A percentile compares a stretch with the other conserved stretches of the same genome.
phyloP scores from a whole-genome alignment of 2,113 vertebrate species.

The Nanger granti region DNA sequence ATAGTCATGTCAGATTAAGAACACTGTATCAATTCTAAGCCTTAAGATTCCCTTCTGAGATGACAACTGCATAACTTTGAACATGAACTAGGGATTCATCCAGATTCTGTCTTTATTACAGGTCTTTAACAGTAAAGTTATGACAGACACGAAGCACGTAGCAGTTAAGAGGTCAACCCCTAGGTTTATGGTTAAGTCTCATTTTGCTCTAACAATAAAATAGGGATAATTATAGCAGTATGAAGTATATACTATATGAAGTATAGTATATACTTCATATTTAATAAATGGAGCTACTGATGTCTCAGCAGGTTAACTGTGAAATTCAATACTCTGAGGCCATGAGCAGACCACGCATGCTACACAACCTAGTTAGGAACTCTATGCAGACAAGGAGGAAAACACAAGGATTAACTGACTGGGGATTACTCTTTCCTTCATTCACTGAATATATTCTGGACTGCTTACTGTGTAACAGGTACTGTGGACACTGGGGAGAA shows the following conservation, averaged over 20 bases:
- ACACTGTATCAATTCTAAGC: neutral
- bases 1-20: neutral
- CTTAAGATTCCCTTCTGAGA: conserved; percentile 15
- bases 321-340: neutral
- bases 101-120: neutral
- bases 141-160: neutral
- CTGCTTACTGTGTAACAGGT: neutral
- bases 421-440: neutral
- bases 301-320: neutral
- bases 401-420: neutral
- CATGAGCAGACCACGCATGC: neutral
- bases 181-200: neutral
- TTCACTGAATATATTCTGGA: neutral
- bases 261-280: neutral
- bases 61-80: neutral
- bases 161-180: neutral
- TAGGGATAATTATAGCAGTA: conserved; percentile 3
- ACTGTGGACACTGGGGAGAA: neutral
- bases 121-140: neutral
- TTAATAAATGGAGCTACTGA: neutral
- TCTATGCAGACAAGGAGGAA: neutral
- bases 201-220: conserved; percentile 33
- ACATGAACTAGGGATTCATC: neutral
- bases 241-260: no score
- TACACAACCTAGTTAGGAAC: neutral